Evolutionary conservation across 2,797 vertebrate species (phyloP).

Genomic region (Cuniculus paca): DNA sequence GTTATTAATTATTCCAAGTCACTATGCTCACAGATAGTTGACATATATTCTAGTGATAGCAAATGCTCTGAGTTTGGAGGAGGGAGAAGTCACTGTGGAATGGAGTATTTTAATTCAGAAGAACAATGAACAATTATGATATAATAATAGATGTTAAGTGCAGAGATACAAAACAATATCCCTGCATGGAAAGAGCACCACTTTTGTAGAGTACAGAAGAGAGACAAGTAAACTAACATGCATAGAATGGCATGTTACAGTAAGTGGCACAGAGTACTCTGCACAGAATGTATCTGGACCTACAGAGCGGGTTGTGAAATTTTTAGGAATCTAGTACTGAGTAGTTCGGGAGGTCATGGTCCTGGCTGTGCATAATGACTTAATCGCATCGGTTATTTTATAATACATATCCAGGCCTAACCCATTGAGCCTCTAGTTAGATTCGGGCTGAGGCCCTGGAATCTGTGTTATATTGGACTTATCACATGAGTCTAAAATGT

Average conservation of each 20-base stretch:
- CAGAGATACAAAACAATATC: background rate
- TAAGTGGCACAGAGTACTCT: background rate
- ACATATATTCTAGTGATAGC: background rate
- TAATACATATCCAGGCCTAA: background rate
- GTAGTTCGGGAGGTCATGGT: background rate
- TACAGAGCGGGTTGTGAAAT: background rate
- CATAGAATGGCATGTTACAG: background rate
- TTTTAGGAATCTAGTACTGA: background rate
- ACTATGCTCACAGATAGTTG: background rate
- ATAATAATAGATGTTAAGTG: background rate
- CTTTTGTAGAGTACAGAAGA: background rate
- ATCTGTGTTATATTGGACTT: constrained; percentile 19
- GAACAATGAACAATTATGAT: background rate
- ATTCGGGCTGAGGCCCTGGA: background rate
- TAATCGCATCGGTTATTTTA: background rate
- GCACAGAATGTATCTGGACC: background rate
- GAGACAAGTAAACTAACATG: background rate
- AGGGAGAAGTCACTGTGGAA: background rate
- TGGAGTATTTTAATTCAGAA: background rate
- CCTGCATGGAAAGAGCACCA: background rate
- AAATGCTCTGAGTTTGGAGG: background rate
- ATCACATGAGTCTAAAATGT: background rate
- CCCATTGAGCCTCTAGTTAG: background rate
- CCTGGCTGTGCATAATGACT: background rate
- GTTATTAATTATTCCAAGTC: constrained; percentile 11